Percentiles rank a stretch among this genome's conserved stretches.
Conservation (phyloP, 2,888 invertebrate genomes). For the Gortyna flavago region DNA sequence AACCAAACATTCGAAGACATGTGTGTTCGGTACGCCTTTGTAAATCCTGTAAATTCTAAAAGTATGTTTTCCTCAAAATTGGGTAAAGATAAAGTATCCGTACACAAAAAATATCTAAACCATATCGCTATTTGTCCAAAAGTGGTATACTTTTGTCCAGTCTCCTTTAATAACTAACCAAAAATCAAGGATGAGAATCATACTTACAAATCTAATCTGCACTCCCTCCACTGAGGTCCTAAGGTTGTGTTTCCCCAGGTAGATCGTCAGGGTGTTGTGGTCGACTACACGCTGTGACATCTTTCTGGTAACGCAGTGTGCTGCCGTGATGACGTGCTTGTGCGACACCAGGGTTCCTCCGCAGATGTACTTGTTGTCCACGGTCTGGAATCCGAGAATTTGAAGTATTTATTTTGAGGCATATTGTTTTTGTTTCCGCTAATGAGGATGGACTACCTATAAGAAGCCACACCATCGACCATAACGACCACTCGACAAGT, state of each 20-base stretch:
- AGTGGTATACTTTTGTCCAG: background rate
- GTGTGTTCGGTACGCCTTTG: too few species aligned
- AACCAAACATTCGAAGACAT: too few species aligned
- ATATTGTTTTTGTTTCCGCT: background rate
- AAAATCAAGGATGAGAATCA: background rate
- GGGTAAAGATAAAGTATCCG: background rate
- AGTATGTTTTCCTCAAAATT: background rate
- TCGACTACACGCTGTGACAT: slow-evolving; percentile 81
- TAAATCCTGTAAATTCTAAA: background rate
- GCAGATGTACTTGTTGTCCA: slow-evolving; percentile 91
- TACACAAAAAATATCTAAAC: background rate
- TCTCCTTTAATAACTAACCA: background rate
- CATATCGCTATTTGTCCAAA: too few species aligned
- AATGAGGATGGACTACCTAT: background rate
- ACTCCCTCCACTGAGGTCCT: slow-evolving; percentile 87
- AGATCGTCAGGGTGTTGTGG: slow-evolving; percentile 86
- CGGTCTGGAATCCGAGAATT: slow-evolving; percentile 76
- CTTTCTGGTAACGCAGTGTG: slow-evolving; percentile 91
- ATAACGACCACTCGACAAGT: background rate
- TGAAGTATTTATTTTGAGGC: background rate
- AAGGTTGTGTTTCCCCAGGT: slow-evolving; percentile 87
- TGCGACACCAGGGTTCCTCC: slow-evolving; percentile 91
- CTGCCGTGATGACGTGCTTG: slow-evolving; percentile 91
- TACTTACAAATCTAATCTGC: slow-evolving; percentile 84
- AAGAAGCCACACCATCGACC: too few species aligned